Evolutionary conservation across 2,797 vertebrate genomes (phyloP), one percentile per base, ranked within the genome.

Genomic region (Graptemys geographica): DNA sequence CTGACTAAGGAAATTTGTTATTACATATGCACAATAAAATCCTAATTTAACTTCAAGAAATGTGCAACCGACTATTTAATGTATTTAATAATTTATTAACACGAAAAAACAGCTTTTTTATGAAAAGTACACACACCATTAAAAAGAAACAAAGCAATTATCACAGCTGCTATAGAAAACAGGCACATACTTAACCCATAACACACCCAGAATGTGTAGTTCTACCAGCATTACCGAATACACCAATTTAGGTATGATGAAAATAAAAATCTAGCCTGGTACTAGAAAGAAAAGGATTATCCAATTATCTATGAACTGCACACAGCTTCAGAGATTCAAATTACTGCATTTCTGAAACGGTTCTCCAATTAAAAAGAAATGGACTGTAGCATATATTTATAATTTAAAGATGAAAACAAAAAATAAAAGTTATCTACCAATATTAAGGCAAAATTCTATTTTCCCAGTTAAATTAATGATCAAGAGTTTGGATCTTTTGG

Each of bases 21-120:
- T 23, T 55, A 87, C 13, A 51, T 76, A 56, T 55, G 59, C 65
- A 79, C 21, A 93, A 85, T 41, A 90, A 89, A 88, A 79, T 15
- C 87, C 57, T 51, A 91, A 86, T 18, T 74, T n/a, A 86, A 86
- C 80, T 92, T 86, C 47, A 94, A 93, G 57, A 82, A 96, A 88
- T 7, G 13, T 3, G 25, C n/a, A 87, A 88, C 11, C 41, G 18
- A 85, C 51, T 94, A 59, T 83, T 88, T 79, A 31, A 91, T 28
- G 31, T 15, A 84, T n/a, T 96, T 89, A 86, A 76, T 91, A 89
- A 90, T 96, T 95, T 90, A 91, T 87, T 83, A 95, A 84, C n/a
- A 83, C 53, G 69, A 89, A 83, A 52, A 85, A 88, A 49, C 5
- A 37, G 28, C 41, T 91, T 92, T 96, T 90, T 90, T 31, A 86